Base-by-base conservation (phyloP, 2,888 invertebrate species). In the Drosophila merina region DNA sequence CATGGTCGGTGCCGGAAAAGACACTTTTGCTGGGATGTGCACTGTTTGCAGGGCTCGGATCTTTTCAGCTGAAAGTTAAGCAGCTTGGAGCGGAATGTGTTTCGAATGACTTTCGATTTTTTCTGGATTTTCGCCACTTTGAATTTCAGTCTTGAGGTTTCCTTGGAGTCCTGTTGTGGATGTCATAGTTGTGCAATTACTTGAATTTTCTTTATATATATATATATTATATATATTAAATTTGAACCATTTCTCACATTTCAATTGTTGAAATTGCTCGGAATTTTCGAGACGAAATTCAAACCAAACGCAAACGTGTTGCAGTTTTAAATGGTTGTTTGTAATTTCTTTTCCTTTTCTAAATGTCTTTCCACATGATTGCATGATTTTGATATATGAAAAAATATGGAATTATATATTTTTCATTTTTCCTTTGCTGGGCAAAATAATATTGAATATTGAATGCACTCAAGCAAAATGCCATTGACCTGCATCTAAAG, bases 41-140 rank as follows among this genome's bases (percentile, higher is more conserved):
- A 92, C 42, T 81, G 86, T 45, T 89, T 90, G 59, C 92, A 92
- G 1, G 89, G 81, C 70, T 89, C 89, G 42, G 76, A 57, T 1
- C 89, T 89, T 20, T 85, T 84, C 56, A 90, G 67, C 72, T 91
- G 91, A 47, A 91, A 91, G 60, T 79, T 89, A 42, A 92, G 86
- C 42, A 91, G 58, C 62, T 91, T 91, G 63, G 14, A 14, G 14
- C 14, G 14, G 14, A 14, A 14, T 14, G 14, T 14, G 14, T 14
- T 14, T 14, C 14, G 14, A 14, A 14, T 14, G 14, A 88, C 88
- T 88, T 90, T 91, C 14, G 89, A 89, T 79, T 91, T 91, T 79
- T 90, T 91, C 70, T 88, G 88, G 64, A 90, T 88, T 76, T 91
- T 91, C 72, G 91, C 90, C 83, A 89, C 89, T 86, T 91, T 91